Evolutionary conservation across 1,140 invertebrate genomes (phyloP).

Genomic region (Oryzaephilus surinamensis): DNA sequence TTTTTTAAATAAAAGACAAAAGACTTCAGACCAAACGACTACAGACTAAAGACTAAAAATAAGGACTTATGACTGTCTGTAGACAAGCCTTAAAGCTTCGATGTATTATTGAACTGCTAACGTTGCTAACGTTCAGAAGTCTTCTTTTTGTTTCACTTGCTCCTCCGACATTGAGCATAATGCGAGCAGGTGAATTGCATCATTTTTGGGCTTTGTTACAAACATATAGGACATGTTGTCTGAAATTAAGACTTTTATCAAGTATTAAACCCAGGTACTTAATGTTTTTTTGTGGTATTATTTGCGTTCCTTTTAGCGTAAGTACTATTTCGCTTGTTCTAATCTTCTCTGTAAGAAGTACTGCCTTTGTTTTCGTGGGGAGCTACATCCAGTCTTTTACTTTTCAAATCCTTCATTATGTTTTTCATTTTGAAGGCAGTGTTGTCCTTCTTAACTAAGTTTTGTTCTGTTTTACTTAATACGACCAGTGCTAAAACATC

Average conservation of each 20-base stretch:
- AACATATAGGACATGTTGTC: constrained; percentile 11
- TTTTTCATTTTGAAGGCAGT: constrained; percentile 5
- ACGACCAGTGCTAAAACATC: constrained; percentile 12
- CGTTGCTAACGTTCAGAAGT: constrained; percentile 16
- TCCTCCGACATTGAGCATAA: constrained; percentile 25
- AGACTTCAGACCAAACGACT: too few species aligned
- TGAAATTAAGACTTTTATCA: constrained; percentile 12
- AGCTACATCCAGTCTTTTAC: constrained; percentile 15
- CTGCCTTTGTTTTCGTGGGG: constrained; percentile 18
- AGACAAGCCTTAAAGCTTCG: too few species aligned
- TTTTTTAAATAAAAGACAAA: too few species aligned
- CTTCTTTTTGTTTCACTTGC: constrained; percentile 14
- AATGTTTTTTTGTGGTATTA: constrained; percentile 7
- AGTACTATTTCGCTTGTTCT: background rate
- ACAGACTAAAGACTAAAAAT: too few species aligned
- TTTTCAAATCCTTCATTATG: constrained; percentile 8
- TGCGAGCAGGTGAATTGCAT: constrained; percentile 11
- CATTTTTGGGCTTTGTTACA: constrained; percentile 10
- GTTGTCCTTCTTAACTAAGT: constrained; percentile 9
- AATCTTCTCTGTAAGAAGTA: constrained; percentile 10
- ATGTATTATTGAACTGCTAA: constrained; percentile 16
- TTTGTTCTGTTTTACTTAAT: constrained; percentile 6
- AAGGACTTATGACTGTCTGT: too few species aligned
- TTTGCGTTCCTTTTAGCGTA: background rate
- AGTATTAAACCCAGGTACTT: constrained; percentile 19